Evolutionary conservation across 2,797 vertebrate genomes (phyloP), one percentile per base, ranked within the genome.

Genomic region (Chiloscyllium punctatum): DNA sequence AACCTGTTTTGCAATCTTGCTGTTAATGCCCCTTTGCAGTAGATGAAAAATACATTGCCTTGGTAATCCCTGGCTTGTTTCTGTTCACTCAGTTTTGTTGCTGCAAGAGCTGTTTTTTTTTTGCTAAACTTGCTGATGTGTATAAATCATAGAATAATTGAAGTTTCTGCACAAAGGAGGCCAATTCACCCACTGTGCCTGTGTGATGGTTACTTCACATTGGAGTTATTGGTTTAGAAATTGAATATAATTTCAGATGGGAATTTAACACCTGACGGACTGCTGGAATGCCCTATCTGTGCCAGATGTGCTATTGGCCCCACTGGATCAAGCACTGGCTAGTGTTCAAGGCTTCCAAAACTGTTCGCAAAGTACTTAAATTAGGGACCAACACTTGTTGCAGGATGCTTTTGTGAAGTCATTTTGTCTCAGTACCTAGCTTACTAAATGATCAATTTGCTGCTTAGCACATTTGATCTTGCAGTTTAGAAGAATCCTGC

Each of bases 111-210:
- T 68, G n/a, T 69, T 25, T 25, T 42, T n/a, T n/a, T 79, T 92
- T 92, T 69, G 42, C 68, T 92, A 42, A 37, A 25, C 9, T 92
- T 92, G 37, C 90, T 42, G 62, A n/a, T 92, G 25, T 62, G 27
- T 62, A 62, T 90, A 90, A 69, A 92, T 92, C 62, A 42, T 37
- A 42, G 90, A 92, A 68, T 92, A 62, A 42, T 42, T 92, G 90
- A 8, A 88, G 53, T 66, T 37, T 68, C 16, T 13, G 90, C 33
- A 23, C 18, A 42, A 92, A 68, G 37, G 8, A 68, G 15, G 23
- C 33, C 90, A n/a, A 25, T 68, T 69, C n/a, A 62, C n/a, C 66
- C 90, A 68, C n/a, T 92, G n/a, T 62, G 53, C 53, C 27, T 18
- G 53, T 90, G 53, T 62, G 87, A 3, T 62, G 27, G 30, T 88